These are phyloP conservation scores for Hyles vespertilio DNA, from an alignment of 1,140 invertebrate species.

Conservation along the genomic window DNA sequence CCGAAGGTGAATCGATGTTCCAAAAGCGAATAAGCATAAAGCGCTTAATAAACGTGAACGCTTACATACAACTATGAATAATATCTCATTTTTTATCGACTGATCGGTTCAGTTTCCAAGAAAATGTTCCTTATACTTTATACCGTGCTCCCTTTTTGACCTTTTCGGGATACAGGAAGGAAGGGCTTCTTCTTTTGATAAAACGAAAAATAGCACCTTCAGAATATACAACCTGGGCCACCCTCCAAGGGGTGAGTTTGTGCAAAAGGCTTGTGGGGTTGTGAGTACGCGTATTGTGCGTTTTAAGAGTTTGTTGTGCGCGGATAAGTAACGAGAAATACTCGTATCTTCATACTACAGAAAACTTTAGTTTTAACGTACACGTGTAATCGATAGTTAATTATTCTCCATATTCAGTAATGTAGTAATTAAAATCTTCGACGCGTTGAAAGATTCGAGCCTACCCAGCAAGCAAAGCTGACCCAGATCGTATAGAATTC, in stretches of 20 bases:
- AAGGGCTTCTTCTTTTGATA: constrained; percentile 64
- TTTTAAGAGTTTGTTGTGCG: too few species aligned
- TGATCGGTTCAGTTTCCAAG: constrained; percentile 35
- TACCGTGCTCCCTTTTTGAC: constrained; percentile 55
- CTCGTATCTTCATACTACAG: too few species aligned
- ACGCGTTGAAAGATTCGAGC: too few species aligned
- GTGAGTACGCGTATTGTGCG: constrained; percentile 6
- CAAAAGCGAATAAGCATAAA: too few species aligned
- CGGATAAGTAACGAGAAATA: too few species aligned
- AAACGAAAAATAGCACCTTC: constrained; percentile 61
- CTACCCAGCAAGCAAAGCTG: too few species aligned
- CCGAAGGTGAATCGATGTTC: too few species aligned
- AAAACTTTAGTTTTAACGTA: too few species aligned
- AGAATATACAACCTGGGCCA: constrained; percentile 41
- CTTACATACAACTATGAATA: constrained; percentile 22
- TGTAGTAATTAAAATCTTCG: too few species aligned
- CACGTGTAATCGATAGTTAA: too few species aligned
- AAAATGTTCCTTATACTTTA: constrained; percentile 36
- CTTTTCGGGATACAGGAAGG: constrained; percentile 58
- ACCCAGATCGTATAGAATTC: too few species aligned
- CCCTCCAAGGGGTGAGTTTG: constrained; percentile 24
- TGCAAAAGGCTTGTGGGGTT: constrained; percentile 17
- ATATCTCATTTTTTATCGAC: constrained; percentile 40
- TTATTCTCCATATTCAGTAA: too few species aligned
- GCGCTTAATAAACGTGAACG: not conserved